A percentile compares a stretch with the other conserved stretches of the same genome.
These are phyloP conservation scores for Ormyrus labotus DNA, from an alignment of 2,888 invertebrate species.

Conservation along the genomic window DNA sequence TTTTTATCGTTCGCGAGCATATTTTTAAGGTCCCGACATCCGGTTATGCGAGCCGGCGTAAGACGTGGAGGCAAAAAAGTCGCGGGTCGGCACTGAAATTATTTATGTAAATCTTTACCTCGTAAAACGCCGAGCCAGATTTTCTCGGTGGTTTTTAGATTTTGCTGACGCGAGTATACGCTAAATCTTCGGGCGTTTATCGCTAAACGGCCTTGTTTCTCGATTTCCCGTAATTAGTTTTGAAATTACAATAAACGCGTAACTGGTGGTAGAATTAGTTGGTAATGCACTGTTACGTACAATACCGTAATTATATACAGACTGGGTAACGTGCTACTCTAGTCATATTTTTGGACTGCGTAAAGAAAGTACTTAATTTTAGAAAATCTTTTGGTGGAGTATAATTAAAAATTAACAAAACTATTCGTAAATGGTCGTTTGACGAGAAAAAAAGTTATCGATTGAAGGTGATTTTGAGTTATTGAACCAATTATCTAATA, in stretches of 20 bases:
- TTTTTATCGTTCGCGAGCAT: constrained; percentile 1
- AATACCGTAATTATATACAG: neutral
- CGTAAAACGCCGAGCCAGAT: constrained; percentile 1
- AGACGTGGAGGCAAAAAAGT: neutral
- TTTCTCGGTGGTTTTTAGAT: neutral
- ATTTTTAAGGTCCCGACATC: neutral
- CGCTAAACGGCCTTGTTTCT: neutral
- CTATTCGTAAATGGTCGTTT: no score
- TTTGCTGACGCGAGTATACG: neutral
- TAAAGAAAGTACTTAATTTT: constrained; percentile 14
- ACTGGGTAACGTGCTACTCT: neutral
- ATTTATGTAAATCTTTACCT: constrained; percentile 31
- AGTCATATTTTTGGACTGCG: neutral
- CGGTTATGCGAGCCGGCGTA: neutral
- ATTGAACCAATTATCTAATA: no score
- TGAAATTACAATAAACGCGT: constrained; percentile 6
- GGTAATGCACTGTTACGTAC: neutral
- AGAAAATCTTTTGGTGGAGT: neutral
- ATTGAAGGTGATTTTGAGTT: no score
- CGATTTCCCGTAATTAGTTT: constrained; percentile 20
- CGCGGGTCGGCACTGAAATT: neutral
- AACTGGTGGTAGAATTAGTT: neutral
- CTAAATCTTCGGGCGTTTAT: constrained; percentile 7
- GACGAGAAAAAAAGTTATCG: no score
- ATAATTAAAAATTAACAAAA: no score